Evolutionary conservation across 1,140 invertebrate species (phyloP), one percentile per base, ranked within the genome.

Genomic region (Drosophila tropicalis): DNA sequence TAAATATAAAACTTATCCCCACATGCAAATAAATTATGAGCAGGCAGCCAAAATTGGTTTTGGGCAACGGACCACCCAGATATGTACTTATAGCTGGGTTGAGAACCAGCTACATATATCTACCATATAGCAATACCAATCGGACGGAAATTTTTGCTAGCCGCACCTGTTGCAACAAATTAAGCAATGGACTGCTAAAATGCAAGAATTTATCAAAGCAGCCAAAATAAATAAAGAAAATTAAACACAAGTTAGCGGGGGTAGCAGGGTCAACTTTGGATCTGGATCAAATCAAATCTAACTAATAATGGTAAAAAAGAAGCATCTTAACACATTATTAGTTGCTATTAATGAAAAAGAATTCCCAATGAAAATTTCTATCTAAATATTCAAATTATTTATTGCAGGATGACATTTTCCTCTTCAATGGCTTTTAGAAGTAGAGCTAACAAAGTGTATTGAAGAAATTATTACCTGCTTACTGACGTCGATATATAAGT

Each of bases 91-190:
- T 51, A 51, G 5, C 17, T 19, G 44, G 15, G 19, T 12, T 9
- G 9, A 12, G n/a, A 15, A 15, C 44, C 44, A n/a, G n/a, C n/a
- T n/a, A n/a, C n/a, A n/a, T n/a, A 9, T 17, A 9, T 25, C 7
- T 56, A 67, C 29, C 29, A 29, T 29, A 76, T 62, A 51, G 34
- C 25, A 25, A 51, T 51, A 22, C 44, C n/a, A 22, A 19, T 17
- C 15, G 44, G 7, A 51, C 44, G 44, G 17, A 51, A 51, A 51
- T 12, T 51, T 51, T 10, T 19, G 44, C n/a, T 22, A 34, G 29
- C 13, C 22, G 63, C 81, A 85, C 81, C 81, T 84, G 81, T 84
- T 84, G 76, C 72, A 61, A 75, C 67, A 77, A 86, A 84, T 85
- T 73, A 72, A n/a, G 56, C 57, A n/a, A 60, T 61, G 61, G 32